phyloP scores from a whole-genome alignment of 2,888 invertebrate genomes.

The Thera britannica region DNA sequence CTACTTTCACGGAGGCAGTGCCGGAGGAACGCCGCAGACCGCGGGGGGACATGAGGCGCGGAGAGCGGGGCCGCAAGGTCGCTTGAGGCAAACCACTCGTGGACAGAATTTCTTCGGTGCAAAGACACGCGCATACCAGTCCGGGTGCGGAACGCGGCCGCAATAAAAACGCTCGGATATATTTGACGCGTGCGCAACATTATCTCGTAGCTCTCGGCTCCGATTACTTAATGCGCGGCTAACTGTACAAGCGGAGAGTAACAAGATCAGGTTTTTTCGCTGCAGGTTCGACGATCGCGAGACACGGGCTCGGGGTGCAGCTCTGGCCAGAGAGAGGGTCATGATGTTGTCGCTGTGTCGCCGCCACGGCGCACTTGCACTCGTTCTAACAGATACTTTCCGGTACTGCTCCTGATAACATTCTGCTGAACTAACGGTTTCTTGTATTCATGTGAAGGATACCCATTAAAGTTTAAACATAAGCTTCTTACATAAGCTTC shows the following conservation, averaged over 20 bases:
- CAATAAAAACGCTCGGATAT: conserved; percentile 81
- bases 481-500: neutral
- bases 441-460: neutral
- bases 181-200: conserved; percentile 84
- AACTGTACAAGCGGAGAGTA: conserved; percentile 79
- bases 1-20: conserved; percentile 77
- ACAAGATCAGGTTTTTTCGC: conserved; percentile 80
- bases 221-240: conserved; percentile 82
- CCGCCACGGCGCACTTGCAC: conserved; percentile 13
- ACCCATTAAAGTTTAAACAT: neutral
- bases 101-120: conserved; percentile 78
- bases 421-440: conserved; percentile 18
- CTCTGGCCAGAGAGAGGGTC: conserved; percentile 47
- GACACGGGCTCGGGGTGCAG: conserved; percentile 59
- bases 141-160: conserved; percentile 76
- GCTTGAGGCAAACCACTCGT: conserved; percentile 83
- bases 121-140: conserved; percentile 76
- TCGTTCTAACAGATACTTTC: conserved; percentile 12
- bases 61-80: conserved; percentile 73
- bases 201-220: conserved; percentile 80
- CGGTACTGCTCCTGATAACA: conserved; percentile 11
- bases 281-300: conserved; percentile 75
- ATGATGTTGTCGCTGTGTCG: conserved; percentile 31
- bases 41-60: conserved; percentile 39
- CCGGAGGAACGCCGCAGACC: conserved; percentile 52